A percentile compares a stretch with the other conserved stretches of the same genome.
Conservation (phyloP, 2,888 invertebrate genomes). For the Caenorhabditis doughertyi region DNA sequence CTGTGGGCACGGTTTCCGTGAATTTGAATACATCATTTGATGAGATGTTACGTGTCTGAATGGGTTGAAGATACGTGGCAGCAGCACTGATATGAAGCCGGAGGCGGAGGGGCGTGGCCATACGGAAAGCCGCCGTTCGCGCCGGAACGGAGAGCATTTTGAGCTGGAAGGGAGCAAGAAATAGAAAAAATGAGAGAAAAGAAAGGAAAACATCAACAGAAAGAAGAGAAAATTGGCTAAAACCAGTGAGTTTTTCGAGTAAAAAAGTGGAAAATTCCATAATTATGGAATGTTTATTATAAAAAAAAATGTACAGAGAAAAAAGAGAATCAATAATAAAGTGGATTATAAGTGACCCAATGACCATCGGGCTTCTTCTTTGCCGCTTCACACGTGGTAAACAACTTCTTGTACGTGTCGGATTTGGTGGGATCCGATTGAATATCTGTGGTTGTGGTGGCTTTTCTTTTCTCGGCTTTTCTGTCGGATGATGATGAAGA, state of each 20-base stretch:
- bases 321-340: conserved; percentile 82
- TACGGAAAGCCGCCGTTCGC: conserved; percentile 47
- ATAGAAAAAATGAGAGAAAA: background rate
- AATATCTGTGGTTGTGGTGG: conserved; percentile 62
- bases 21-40: conserved; percentile 69
- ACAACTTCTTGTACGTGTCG: conserved; percentile 95
- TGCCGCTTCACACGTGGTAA: conserved; percentile 93
- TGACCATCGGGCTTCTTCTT: conserved; percentile 92
- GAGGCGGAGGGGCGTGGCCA: conserved; percentile 25
- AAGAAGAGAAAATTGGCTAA: background rate
- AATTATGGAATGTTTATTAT: background rate
- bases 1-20: conserved; percentile 37
- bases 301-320: background rate
- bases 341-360: conserved; percentile 98
- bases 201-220: too few species aligned
- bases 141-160: conserved; percentile 70
- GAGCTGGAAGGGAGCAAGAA: background rate
- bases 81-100: too few species aligned
- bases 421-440: conserved; percentile 90
- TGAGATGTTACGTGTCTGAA: conserved; percentile 55
- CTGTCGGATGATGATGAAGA: conserved; percentile 12
- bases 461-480: conserved; percentile 74
- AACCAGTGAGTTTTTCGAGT: background rate
- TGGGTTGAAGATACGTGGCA: conserved; percentile 20
- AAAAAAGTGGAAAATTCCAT: background rate